phyloP scores from a whole-genome alignment of 2,888 invertebrate genomes.

The Aleiodes testaceus region DNA sequence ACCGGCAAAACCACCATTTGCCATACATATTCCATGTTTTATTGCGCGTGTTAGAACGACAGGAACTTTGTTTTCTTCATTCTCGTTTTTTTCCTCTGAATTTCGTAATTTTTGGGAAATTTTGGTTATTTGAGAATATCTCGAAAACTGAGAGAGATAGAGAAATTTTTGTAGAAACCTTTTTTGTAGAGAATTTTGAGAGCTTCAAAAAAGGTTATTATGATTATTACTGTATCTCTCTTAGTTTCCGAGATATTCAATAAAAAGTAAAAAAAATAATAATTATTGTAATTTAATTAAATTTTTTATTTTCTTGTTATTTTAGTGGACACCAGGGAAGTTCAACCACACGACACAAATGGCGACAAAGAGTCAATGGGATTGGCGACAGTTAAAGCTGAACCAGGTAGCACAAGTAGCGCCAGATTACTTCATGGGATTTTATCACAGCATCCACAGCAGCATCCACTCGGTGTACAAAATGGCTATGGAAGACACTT shows the following conservation, averaged over 20 bases:
- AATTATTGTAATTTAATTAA: not conserved
- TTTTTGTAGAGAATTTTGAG: not conserved
- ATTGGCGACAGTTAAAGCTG: slow-evolving; percentile 67
- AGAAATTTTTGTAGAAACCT: not conserved
- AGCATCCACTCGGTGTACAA: slow-evolving; percentile 72
- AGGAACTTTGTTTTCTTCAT: slow-evolving; percentile 51
- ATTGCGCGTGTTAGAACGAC: slow-evolving; percentile 34
- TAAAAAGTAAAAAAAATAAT: not conserved
- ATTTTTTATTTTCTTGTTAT: not conserved
- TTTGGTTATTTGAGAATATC: too few species aligned
- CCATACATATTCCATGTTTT: slow-evolving; percentile 30
- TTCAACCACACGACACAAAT: slow-evolving; percentile 70
- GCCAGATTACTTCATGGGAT: slow-evolving; percentile 77
- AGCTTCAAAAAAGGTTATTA: too few species aligned
- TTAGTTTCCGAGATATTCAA: too few species aligned
- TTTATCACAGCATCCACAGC: slow-evolving; percentile 77
- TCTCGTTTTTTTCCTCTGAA: slow-evolving; percentile 42
- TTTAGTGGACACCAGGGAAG: slow-evolving; percentile 79
- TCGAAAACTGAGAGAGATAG: not conserved
- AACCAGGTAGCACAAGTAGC: slow-evolving; percentile 67
- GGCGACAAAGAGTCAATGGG: slow-evolving; percentile 67
- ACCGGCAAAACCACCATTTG: slow-evolving; percentile 48
- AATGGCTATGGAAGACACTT: slow-evolving; percentile 69
- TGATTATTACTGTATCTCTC: too few species aligned
- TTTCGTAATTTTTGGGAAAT: slow-evolving; percentile 22